phyloP scores from a whole-genome alignment of 1,140 invertebrate genomes.

The Nephila pilipes region DNA sequence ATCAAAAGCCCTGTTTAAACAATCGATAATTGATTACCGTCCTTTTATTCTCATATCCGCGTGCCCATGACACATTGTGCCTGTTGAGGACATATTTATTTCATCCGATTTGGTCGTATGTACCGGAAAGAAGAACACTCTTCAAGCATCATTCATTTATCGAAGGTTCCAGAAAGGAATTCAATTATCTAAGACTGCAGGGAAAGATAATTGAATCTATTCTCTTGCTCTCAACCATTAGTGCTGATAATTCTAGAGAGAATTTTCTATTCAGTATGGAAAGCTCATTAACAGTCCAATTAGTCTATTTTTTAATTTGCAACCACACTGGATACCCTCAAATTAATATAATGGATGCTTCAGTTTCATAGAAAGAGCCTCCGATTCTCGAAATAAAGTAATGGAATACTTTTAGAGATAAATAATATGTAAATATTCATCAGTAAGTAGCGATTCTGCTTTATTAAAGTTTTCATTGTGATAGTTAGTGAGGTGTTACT shows the following conservation, averaged over 20 bases:
- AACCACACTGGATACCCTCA: background rate
- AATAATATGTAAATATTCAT: no score
- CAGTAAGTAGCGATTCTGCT: no score
- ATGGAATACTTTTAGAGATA: no score
- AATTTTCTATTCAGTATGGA: background rate
- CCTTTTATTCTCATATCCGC: no score
- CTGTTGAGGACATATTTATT: background rate
- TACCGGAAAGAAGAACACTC: background rate
- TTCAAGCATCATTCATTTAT: background rate
- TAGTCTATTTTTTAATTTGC: background rate
- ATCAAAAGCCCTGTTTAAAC: background rate
- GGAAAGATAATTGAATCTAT: background rate
- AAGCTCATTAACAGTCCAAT: constrained; percentile 23
- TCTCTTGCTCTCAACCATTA: background rate
- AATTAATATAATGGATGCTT: background rate
- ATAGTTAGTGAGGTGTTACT: no score
- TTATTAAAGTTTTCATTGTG: no score
- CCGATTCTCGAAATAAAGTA: background rate
- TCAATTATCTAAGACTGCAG: background rate
- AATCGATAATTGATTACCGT: background rate
- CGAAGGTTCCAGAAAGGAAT: background rate
- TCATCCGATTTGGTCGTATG: background rate
- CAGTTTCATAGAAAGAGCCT: background rate
- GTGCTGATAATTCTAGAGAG: background rate
- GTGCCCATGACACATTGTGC: background rate